phyloP scores from a whole-genome alignment of 1,140 invertebrate species.

The Tetragonula clypearis region DNA sequence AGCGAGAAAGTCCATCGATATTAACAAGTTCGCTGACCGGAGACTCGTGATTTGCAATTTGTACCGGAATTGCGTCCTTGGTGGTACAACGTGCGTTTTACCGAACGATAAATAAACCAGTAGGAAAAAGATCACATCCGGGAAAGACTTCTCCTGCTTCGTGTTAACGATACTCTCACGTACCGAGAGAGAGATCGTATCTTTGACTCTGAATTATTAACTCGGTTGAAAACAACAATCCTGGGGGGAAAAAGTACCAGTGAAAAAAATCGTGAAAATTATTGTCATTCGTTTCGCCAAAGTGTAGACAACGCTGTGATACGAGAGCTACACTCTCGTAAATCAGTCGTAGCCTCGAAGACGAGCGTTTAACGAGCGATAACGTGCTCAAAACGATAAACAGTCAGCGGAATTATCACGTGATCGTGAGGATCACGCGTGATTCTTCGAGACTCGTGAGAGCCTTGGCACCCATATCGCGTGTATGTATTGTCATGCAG shows the following conservation, averaged over 20 bases:
- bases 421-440: slow-evolving; percentile 51
- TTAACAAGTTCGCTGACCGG: background rate
- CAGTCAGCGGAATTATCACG: slow-evolving; percentile 44
- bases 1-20: background rate
- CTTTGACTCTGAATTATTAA: background rate
- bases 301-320: slow-evolving; percentile 13
- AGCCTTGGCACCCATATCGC: slow-evolving; percentile 65
- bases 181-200: slow-evolving; percentile 1
- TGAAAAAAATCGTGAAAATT: background rate
- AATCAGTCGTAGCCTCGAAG: background rate
- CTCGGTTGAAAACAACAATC: background rate
- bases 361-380: background rate
- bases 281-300: slow-evolving; percentile 1
- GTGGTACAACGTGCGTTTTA: background rate
- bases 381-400: background rate
- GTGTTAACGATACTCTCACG: background rate
- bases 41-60: background rate
- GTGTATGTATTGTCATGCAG: slow-evolving; percentile 31
- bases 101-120: background rate
- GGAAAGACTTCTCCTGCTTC: background rate
- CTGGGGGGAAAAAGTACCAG: no score
- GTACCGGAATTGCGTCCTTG: background rate
- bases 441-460: slow-evolving; percentile 51
- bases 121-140: background rate
- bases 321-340: background rate